Conservation (phyloP, 1,140 invertebrate genomes). For the Pomacea maculata region DNA sequence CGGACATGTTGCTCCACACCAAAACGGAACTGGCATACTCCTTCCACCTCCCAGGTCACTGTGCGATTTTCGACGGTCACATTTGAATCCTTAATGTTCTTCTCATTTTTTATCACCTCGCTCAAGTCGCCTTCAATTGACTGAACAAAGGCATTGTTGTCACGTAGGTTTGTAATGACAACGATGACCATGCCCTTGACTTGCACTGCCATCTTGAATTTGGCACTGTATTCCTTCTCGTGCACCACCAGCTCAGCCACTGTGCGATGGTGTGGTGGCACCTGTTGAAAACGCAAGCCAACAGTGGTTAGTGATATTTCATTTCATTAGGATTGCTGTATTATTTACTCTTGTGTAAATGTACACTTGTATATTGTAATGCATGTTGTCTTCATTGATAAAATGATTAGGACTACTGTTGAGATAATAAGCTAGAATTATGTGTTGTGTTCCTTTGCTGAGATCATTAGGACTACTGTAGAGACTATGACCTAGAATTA, state of each 20-base stretch:
- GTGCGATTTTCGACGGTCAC: constrained; percentile 49
- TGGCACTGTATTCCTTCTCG: constrained; percentile 65
- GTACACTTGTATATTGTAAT: no score
- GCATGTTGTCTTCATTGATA: no score
- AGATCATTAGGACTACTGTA: no score
- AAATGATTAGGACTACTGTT: no score
- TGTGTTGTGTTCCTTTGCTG: no score
- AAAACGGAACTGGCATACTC: constrained; percentile 60
- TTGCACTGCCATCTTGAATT: constrained; percentile 61
- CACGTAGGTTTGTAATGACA: constrained; percentile 59
- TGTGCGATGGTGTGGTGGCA: constrained; percentile 56
- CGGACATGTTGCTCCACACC: constrained; percentile 63
- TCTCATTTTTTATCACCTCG: constrained; percentile 53
- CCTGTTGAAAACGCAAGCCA: constrained; percentile 1
- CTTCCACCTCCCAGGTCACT: constrained; percentile 54
- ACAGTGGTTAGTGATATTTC: neutral
- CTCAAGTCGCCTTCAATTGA: constrained; percentile 60
- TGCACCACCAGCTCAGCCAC: constrained; percentile 66
- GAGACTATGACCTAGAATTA: no score
- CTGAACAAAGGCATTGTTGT: constrained; percentile 65
- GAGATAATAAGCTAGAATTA: no score
- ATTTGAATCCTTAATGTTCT: constrained; percentile 24
- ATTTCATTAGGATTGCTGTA: no score
- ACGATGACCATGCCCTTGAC: constrained; percentile 63
- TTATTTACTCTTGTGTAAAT: no score